These are phyloP conservation scores for Chauna torquata DNA, from an alignment of 2,113 vertebrate genomes.

Conservation along the genomic window DNA sequence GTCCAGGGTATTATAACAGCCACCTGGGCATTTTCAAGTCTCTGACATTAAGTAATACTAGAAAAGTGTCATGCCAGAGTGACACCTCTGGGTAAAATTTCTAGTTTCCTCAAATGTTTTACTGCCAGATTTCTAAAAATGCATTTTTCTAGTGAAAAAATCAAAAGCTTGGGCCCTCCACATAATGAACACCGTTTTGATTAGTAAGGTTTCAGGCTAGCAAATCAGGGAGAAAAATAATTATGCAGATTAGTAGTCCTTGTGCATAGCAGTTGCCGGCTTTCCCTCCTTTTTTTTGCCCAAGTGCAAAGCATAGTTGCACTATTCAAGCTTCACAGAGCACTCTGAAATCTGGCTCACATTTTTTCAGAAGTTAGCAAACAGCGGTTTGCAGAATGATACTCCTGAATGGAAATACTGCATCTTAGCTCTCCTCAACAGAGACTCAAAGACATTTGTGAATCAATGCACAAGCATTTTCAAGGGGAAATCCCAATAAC, in stretches of 20 bases:
- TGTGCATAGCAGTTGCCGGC: not conserved
- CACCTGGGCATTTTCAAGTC: not conserved
- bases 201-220: not conserved
- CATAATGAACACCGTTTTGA: not conserved
- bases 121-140: not conserved
- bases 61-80: not conserved
- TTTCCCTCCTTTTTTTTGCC: not conserved
- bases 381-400: not conserved
- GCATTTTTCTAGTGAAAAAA: not conserved
- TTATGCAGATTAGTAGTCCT: not conserved
- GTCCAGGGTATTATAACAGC: not conserved
- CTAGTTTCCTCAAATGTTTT: not conserved
- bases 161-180: not conserved
- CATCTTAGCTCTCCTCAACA: conserved; percentile 3
- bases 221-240: not conserved
- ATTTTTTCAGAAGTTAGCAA: not conserved
- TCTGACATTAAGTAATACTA: not conserved
- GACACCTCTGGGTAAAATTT: not conserved
- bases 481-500: not conserved
- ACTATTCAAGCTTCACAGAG: not conserved
- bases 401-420: not conserved
- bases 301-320: not conserved
- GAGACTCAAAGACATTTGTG: conserved; percentile 14
- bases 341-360: not conserved
- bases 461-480: not conserved